Conservation (phyloP, 2,888 invertebrate species). For the Ethmia dodecea region DNA sequence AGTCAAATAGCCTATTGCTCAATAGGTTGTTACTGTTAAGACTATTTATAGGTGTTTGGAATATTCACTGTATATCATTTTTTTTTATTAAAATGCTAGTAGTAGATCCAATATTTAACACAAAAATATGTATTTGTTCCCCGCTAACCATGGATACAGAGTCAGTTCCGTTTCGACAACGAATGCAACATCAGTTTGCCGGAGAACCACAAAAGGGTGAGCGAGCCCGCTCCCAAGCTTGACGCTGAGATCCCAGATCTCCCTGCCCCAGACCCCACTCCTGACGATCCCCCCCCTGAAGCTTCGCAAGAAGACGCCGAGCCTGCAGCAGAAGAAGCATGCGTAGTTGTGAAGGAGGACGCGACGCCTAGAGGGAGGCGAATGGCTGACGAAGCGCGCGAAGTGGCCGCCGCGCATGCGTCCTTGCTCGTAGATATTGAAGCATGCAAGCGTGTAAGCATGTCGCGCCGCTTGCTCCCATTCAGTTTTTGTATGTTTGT, state of each 20-base stretch:
- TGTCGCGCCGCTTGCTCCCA: conserved; percentile 68
- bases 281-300: conserved; percentile 37
- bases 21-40: too few species aligned
- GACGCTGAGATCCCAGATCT: conserved; percentile 36
- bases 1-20: too few species aligned
- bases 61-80: too few species aligned
- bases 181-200: conserved; percentile 98
- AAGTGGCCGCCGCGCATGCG: conserved; percentile 72
- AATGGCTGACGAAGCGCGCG: conserved; percentile 68
- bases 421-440: conserved; percentile 76
- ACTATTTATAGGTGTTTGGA: too few species aligned
- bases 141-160: conserved; percentile 81
- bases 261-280: conserved; percentile 19
- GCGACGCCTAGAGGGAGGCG: conserved; percentile 62
- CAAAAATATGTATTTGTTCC: conserved; percentile 39
- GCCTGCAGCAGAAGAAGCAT: conserved; percentile 50
- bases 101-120: conserved; percentile 5
- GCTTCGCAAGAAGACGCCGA: conserved; percentile 52
- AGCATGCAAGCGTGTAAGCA: conserved; percentile 85
- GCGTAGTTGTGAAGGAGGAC: conserved; percentile 70
- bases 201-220: conserved; percentile 99
- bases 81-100: too few species aligned
- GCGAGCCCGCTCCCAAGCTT: conserved; percentile 77
- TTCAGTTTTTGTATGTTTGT: conserved; percentile 34
- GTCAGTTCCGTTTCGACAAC: conserved; percentile 99